Evolutionary conservation across 1,140 invertebrate genomes (phyloP).

Genomic region (Hestina assimilis): DNA sequence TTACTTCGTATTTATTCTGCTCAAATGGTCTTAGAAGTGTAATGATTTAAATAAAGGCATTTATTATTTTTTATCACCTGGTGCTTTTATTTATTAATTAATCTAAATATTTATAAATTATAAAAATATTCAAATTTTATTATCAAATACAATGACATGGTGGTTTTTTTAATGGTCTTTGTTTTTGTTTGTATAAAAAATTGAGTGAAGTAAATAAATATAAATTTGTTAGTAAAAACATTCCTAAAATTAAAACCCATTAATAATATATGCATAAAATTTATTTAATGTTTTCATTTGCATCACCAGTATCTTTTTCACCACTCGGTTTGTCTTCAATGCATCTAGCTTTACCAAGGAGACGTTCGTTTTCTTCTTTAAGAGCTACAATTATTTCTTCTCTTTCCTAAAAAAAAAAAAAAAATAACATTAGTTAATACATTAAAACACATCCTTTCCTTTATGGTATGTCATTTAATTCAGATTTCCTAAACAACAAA

Average conservation of each 20-base stretch:
- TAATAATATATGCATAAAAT: not conserved
- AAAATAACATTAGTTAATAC: too few species aligned
- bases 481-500: too few species aligned
- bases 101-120: not conserved
- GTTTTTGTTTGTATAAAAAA: too few species aligned
- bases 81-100: constrained; percentile 19
- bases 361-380: constrained; percentile 67
- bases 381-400: constrained; percentile 58
- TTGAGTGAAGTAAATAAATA: too few species aligned
- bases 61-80: constrained; percentile 16
- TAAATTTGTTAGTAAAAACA: not conserved
- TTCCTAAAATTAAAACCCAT: not conserved
- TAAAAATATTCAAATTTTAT: not conserved
- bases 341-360: constrained; percentile 58
- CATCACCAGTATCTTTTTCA: not conserved
- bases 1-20: not conserved
- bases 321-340: constrained; percentile 29
- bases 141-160: not conserved
- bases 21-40: not conserved
- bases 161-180: not conserved
- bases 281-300: constrained; percentile 1
- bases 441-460: too few species aligned
- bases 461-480: too few species aligned
- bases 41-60: constrained; percentile 9
- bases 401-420: constrained; percentile 57